These are phyloP conservation scores for Epinephelus lanceolatus DNA, from an alignment of 2,113 vertebrate genomes.

Conservation along the genomic window DNA sequence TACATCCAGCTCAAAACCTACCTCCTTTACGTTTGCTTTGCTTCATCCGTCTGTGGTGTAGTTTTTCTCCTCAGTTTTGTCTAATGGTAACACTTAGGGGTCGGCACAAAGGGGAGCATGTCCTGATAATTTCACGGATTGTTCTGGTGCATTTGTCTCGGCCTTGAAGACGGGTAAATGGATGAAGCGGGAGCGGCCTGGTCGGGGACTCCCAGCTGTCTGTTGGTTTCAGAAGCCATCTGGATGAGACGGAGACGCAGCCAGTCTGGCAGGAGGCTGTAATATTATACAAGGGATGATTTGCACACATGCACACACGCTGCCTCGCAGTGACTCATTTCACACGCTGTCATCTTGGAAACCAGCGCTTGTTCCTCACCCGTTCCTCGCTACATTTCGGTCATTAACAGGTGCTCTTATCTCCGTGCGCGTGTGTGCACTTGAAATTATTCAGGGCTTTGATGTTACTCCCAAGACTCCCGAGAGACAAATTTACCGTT, in stretches of 20 bases:
- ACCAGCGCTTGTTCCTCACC: background rate
- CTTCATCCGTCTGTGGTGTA: background rate
- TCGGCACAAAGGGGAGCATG: conserved; percentile 8
- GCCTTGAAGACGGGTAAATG: conserved; percentile 45
- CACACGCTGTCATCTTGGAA: conserved; percentile 13
- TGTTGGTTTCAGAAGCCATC: conserved; percentile 68
- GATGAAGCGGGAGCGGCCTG: conserved; percentile 49
- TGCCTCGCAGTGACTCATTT: conserved; percentile 34
- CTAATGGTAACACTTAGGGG: background rate
- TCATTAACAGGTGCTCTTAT: background rate
- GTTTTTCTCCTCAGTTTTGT: background rate
- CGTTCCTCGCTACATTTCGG: background rate
- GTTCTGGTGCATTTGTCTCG: conserved; percentile 50
- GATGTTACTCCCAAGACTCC: conserved; percentile 3
- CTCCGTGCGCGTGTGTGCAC: background rate
- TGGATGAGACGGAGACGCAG: conserved; percentile 61
- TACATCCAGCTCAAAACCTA: no score
- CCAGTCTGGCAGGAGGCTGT: conserved; percentile 62
- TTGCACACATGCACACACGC: conserved; percentile 20
- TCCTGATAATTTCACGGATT: conserved; percentile 20
- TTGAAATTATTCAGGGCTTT: conserved; percentile 9
- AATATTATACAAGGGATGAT: conserved; percentile 63
- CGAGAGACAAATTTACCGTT: background rate
- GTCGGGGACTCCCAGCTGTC: conserved; percentile 71
- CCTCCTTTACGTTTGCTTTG: background rate